Evolutionary conservation across 2,888 invertebrate genomes (phyloP), one percentile per base, ranked within the genome.

Genomic region (Troides helena): DNA sequence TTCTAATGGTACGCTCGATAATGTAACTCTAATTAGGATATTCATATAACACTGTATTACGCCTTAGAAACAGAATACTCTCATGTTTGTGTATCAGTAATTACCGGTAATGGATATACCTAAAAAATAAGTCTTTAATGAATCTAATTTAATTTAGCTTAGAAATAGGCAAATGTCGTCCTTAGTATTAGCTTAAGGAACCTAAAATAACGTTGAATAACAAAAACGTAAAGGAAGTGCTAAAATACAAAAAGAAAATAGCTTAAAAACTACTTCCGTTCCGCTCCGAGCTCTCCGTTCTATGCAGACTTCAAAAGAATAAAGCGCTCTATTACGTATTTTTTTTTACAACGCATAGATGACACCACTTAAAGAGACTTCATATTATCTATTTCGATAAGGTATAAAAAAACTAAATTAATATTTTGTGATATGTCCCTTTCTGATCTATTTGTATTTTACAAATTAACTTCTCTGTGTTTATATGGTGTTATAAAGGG

Each of bases 221-320:
- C 21, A 57, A 57, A 65, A 61, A 23, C 60, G 23, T 67, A 53
- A 56, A 67, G 67, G 67, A 67, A 67, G 53, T 67, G 67, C 61
- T 61, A 67, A 67, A 67, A 56, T 61, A 53, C 36, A 17, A 21
- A 30, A 58, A 30, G 39, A 61, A 39, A 61, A 43, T 21, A 21
- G 36, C n/a, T 62, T 23, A 53, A 43, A 62, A 25, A 53, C 61
- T 43, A 62, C 56, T 57, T 67, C 67, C 62, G 39, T 67, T 62
- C 62, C 39, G 21, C 17, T 6, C 36, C 12, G n/a, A 39, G 23
- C 67, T 57, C 56, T 39, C 67, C 23, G 67, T 1, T 17, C 23
- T 25, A 18, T 4, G 25, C n/a, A 18, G 25, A 67, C 62, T 67
- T 62, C 67, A 62, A 67, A 62, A 57, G 62, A 57, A 6, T 67